Evolutionary conservation across 2,888 invertebrate genomes (phyloP).

Genomic region (Cinara cedri): DNA sequence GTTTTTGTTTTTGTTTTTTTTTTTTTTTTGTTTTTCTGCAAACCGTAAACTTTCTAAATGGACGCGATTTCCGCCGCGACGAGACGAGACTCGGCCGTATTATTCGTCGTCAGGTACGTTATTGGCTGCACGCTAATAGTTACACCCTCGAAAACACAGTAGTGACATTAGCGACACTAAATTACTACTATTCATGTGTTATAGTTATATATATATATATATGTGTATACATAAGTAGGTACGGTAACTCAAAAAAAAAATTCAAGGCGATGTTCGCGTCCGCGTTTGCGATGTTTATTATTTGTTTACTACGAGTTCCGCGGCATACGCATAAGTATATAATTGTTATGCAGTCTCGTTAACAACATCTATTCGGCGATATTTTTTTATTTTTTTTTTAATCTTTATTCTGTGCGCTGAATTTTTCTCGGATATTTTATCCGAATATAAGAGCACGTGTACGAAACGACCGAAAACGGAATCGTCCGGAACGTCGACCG

Average conservation of each 20-base stretch:
- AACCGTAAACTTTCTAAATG: neutral
- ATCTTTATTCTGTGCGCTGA: too few species aligned
- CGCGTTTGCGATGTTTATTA: conserved; percentile 24
- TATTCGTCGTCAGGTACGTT: too few species aligned
- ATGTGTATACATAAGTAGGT: too few species aligned
- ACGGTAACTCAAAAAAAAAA: conserved; percentile 31
- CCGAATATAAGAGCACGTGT: too few species aligned
- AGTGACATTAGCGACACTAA: conserved; percentile 40
- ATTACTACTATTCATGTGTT: conserved; percentile 50
- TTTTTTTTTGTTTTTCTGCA: too few species aligned
- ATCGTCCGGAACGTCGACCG: too few species aligned
- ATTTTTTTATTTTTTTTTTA: neutral
- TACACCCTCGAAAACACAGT: conserved; percentile 25
- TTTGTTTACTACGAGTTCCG: conserved; percentile 40
- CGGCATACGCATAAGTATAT: neutral
- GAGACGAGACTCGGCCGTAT: neutral
- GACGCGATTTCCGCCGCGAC: neutral
- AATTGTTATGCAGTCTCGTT: conserved; percentile 48
- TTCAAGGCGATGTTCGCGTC: conserved; percentile 52
- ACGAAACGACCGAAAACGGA: too few species aligned
- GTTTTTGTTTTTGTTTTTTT: too few species aligned
- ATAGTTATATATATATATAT: too few species aligned
- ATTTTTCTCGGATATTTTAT: too few species aligned
- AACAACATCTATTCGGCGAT: conserved; percentile 49
- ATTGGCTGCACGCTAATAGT: neutral